Conservation (phyloP, 64 coral and sea anemone species). For the Montipora capricornis region DNA sequence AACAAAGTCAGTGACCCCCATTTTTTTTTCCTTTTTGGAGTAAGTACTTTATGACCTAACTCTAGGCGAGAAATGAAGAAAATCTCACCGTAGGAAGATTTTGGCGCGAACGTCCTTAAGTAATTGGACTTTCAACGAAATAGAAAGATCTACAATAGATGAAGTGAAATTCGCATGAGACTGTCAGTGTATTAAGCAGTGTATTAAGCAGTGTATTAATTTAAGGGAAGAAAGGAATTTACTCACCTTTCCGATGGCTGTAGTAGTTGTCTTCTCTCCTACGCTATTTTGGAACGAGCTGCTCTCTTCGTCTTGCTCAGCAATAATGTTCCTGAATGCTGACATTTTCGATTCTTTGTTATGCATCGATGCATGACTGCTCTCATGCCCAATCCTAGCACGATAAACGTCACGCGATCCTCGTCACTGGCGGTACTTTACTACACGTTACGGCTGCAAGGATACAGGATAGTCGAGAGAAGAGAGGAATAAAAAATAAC, state of each 20-base stretch:
- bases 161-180: background rate
- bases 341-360: background rate
- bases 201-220: background rate
- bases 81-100: too few relatives aligned
- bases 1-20: too few relatives aligned
- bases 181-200: background rate
- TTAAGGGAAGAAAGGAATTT: background rate
- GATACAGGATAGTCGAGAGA: too few relatives aligned
- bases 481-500: too few relatives aligned
- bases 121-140: too few relatives aligned
- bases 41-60: too few relatives aligned
- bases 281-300: background rate
- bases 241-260: constrained; percentile 55
- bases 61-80: too few relatives aligned
- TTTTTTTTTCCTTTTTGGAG: too few relatives aligned
- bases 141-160: background rate
- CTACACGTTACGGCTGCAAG: too few relatives aligned
- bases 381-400: background rate
- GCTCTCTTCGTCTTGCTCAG: background rate
- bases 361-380: background rate
- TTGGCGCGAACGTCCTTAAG: too few relatives aligned
- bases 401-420: too few relatives aligned
- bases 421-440: background rate
- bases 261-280: constrained; percentile 29
- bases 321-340: background rate